phyloP scores from a whole-genome alignment of 2,113 vertebrate genomes.

The Rhea pennata region DNA sequence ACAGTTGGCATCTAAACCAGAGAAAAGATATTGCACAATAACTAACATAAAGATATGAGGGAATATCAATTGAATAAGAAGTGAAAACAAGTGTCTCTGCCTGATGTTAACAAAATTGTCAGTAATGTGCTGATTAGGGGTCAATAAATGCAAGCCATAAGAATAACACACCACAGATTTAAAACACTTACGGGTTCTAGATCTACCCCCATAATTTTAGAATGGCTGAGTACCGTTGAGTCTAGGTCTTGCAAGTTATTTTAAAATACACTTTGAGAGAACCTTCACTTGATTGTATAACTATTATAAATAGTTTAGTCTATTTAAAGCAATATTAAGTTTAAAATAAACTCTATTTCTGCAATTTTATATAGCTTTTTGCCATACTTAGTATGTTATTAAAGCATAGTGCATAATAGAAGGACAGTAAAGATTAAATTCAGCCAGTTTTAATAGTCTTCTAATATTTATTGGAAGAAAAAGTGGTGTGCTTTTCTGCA shows the following conservation, averaged over 20 bases:
- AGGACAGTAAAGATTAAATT: background rate
- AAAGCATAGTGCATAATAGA: background rate
- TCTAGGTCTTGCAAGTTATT: background rate
- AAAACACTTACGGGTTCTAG: background rate
- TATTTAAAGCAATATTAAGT: background rate
- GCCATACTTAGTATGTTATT: background rate
- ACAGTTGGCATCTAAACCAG: background rate
- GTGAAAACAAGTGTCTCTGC: background rate
- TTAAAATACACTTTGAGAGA: background rate
- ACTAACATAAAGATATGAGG: background rate
- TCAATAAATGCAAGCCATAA: background rate
- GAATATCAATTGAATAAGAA: background rate
- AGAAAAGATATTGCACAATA: background rate
- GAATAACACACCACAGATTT: background rate
- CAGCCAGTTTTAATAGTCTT: background rate
- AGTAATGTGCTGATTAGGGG: background rate
- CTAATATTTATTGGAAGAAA: background rate
- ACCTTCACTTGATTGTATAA: background rate
- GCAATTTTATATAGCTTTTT: background rate
- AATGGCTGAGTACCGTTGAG: background rate
- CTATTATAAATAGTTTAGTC: background rate
- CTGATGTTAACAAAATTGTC: background rate
- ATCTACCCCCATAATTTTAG: background rate
- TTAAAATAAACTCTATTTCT: background rate
- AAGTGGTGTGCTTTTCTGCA: background rate